Conservation (phyloP, 2,888 invertebrate genomes). For the Schizaphis graminum region DNA sequence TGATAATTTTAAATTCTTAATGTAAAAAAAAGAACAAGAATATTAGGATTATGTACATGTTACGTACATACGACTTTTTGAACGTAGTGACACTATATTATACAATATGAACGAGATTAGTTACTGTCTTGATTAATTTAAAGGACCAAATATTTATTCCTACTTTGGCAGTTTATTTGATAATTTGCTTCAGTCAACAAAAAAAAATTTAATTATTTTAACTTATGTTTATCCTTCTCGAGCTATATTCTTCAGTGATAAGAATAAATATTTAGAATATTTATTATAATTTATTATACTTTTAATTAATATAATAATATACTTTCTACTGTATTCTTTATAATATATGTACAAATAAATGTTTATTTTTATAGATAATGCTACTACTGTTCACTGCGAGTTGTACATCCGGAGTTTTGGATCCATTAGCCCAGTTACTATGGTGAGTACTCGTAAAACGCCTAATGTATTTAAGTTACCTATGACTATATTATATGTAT, state of each 20-base stretch:
- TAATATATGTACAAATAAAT: background rate
- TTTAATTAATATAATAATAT: background rate
- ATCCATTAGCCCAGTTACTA: constrained; percentile 72
- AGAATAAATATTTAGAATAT: background rate
- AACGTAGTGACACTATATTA: background rate
- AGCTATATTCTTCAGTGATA: background rate
- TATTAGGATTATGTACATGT: too few relatives aligned
- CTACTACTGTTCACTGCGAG: constrained; percentile 72
- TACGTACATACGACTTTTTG: too few relatives aligned
- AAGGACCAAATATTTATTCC: background rate
- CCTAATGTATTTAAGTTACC: background rate
- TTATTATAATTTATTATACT: background rate
- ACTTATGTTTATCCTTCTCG: background rate
- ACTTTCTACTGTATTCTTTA: background rate
- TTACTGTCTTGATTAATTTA: background rate
- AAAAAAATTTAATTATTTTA: background rate
- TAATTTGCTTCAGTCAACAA: background rate
- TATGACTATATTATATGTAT: background rate
- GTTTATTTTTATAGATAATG: constrained; percentile 71
- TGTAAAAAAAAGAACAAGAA: background rate
- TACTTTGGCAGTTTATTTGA: background rate
- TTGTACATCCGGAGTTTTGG: constrained; percentile 73
- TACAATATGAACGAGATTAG: background rate
- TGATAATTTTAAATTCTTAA: background rate
- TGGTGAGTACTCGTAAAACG: constrained; percentile 70